Conservation (phyloP, 2,888 invertebrate genomes). For the Alviniconcha strummeri region DNA sequence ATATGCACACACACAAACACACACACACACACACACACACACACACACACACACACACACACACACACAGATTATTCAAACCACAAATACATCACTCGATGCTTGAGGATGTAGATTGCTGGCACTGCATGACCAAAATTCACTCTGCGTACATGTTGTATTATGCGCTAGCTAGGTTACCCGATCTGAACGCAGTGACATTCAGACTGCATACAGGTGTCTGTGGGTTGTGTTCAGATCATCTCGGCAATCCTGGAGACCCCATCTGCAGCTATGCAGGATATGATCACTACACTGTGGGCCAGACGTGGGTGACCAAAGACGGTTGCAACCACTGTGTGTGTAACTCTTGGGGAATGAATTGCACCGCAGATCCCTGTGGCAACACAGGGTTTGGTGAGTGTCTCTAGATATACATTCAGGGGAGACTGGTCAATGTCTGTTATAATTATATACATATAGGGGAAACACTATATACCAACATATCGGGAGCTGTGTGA, state of each 20-base stretch:
- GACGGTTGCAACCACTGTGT: constrained; percentile 51
- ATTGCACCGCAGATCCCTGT: constrained; percentile 46
- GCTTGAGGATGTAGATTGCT: no score
- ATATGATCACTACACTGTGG: constrained; percentile 31
- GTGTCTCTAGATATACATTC: neutral
- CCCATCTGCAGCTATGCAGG: constrained; percentile 32
- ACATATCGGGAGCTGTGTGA: neutral
- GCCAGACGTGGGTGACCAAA: constrained; percentile 39
- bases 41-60: constrained; percentile 11
- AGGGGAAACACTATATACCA: neutral
- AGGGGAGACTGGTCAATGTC: no score
- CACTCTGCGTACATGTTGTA: no score
- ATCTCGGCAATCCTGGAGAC: constrained; percentile 19
- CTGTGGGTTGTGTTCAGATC: neutral
- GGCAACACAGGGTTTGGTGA: constrained; percentile 45
- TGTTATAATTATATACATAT: no score
- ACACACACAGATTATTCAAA: neutral
- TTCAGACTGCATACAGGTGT: no score
- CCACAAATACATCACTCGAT: no score
- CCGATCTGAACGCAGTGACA: no score
- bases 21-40: no score
- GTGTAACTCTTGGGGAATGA: constrained; percentile 46
- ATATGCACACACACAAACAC: no score
- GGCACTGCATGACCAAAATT: no score
- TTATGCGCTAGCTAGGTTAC: no score